Evolutionary conservation across 2,113 vertebrate species (phyloP), one percentile per base, ranked within the genome.

Genomic region (Tinamus guttatus): DNA sequence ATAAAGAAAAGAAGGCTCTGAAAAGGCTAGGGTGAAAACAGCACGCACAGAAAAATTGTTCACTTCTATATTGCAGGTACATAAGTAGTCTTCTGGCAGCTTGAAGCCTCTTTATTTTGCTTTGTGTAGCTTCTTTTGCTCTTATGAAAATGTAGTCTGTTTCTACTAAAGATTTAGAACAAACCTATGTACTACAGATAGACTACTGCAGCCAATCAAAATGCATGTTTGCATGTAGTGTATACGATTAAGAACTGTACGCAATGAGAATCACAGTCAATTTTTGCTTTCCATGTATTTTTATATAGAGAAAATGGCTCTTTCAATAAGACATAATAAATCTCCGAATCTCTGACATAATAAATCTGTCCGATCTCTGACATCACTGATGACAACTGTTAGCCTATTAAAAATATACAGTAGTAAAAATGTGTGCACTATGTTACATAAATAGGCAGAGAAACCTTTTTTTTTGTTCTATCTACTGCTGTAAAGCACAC

Each of bases 101-200:
- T 27, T 94, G 78, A 95, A 93, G 60, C 59, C 90, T 85, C 51
- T 91, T 82, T 78, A 76, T 64, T 52, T 89, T 92, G 41, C 83
- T 89, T 90, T 90, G 90, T 85, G 88, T 63, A 41, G 91, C 85
- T 84, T 76, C 73, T 62, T 84, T 45, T 58, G 13, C 77, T 93
- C 74, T 87, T 58, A 93, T 21, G 69, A 93, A 97, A 91, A 93
- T 1, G 22, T 56, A 94, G 75, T 20, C 43, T 76, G 70, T 70
- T 85, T 76, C 47, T 81, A 51, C 56, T 65, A 32, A 54, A 83
- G 85, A 47, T 62, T 34, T 89, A 81, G 91, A 95, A 87, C 34
- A 89, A 94, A 76, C 74, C 80, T 75, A 85, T 28, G 64, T 45
- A n/a, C 49, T 88, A 87, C 88, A 93, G 90, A 96, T 91, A 91